Conservation (phyloP, 1,140 invertebrate genomes). For the Anastrepha ludens region DNA sequence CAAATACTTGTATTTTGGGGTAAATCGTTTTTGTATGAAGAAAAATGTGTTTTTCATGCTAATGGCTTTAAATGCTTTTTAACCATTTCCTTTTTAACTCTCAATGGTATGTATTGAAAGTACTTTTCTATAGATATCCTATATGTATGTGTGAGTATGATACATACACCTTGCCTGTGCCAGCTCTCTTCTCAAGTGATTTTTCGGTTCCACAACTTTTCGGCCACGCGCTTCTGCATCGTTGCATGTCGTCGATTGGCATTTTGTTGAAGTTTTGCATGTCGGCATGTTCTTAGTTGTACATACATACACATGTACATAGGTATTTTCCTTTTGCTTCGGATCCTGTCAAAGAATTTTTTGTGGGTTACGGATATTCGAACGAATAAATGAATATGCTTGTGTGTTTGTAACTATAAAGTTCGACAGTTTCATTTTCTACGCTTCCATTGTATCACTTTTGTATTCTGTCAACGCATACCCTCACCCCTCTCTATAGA, state of each 20-base stretch:
- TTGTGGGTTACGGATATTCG: conserved; percentile 30
- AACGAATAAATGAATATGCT: neutral
- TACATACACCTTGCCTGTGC: neutral
- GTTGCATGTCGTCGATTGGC: conserved; percentile 19
- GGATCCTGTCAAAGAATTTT: conserved; percentile 14
- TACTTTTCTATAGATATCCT: too few species aligned
- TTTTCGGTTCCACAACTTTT: neutral
- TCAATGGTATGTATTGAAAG: neutral
- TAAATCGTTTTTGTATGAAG: conserved; percentile 44
- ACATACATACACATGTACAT: neutral
- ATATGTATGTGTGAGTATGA: too few species aligned
- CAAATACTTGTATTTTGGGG: conserved; percentile 24
- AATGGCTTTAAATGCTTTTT: conserved; percentile 49
- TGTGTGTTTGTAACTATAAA: neutral
- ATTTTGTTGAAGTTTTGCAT: conserved; percentile 41
- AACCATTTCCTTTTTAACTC: conserved; percentile 33
- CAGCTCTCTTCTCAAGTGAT: neutral
- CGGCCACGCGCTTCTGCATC: neutral
- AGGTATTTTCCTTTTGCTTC: neutral
- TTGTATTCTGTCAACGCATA: conserved; percentile 24
- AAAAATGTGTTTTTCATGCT: conserved; percentile 53
- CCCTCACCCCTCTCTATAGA: neutral
- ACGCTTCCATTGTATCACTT: conserved; percentile 26
- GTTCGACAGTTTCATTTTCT: conserved; percentile 52
- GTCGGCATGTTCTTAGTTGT: neutral